Evolutionary conservation across 2,797 vertebrate genomes (phyloP), one percentile per base, ranked within the genome.

Genomic region (Schizopygopsis malacanthus): DNA sequence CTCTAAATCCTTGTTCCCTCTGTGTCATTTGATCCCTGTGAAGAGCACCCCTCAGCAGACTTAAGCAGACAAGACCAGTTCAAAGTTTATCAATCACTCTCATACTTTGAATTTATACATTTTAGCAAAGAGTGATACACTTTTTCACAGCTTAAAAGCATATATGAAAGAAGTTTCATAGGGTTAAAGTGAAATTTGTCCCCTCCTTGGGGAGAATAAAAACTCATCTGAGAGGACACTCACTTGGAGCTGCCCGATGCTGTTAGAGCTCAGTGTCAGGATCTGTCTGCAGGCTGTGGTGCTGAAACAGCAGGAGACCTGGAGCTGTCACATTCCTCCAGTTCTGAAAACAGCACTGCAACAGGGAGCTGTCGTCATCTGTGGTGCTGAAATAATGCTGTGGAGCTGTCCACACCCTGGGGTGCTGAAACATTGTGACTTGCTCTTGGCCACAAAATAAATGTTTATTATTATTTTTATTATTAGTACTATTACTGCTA

Each of bases 231-330:
- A 47, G 59, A 28, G 45, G 70, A 70, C 59, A 70, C 61, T 76
- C 39, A 15, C 43, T 61, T n/a, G 81, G 52, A 78, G 61, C 61
- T 86, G 61, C 65, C 85, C 50, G 33, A 47, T 82, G 72, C 80
- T 78, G 47, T 82, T 45, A 78, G 71, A 83, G 80, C 61, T 78
- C 61, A 82, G 20, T 54, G 73, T 77, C 79, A 41, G 45, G 71
- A 86, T 69, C 47, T 69, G 47, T 67, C 71, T 54, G 61, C 71
- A 54, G 52, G 78, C 54, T 81, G 22, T 81, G 65, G 72, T 67
- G 81, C 67, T 78, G 79, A 79, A 81, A 75, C 85, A 39, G 79
- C 39, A 82, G 85, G 80, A 50, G 41, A 59, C n/a, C 79, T 77
- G n/a, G 79, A 86, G 71, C 85, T 76, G 80, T 79, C 83, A 69